These are phyloP conservation scores for Meles meles DNA, from an alignment of 2,113 vertebrate species.

Conservation along the genomic window DNA sequence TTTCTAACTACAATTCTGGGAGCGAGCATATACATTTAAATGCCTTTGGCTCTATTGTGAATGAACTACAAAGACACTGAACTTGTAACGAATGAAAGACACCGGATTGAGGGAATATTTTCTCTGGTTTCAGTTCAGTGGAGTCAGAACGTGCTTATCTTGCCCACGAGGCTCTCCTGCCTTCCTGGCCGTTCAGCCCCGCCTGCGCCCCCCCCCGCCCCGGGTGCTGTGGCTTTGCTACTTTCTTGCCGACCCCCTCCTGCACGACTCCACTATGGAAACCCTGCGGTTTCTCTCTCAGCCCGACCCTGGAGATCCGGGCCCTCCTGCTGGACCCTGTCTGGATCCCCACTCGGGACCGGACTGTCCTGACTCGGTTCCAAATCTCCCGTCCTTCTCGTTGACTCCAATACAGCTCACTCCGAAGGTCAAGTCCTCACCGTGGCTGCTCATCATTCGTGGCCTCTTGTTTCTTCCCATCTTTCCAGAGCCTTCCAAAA, in stretches of 20 bases:
- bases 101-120: conserved; percentile 39
- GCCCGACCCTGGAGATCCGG: not conserved
- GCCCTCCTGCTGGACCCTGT: not conserved
- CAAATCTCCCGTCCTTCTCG: not conserved
- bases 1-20: not conserved
- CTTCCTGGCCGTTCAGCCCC: not conserved
- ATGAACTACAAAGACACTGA: conserved; percentile 44
- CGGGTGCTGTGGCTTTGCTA: too few relatives aligned
- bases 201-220: not conserved
- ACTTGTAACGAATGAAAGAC: conserved; percentile 28
- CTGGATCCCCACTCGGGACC: not conserved
- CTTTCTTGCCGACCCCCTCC: not conserved
- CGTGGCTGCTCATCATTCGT: not conserved
- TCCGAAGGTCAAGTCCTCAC: not conserved
- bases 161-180: not conserved
- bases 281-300: accelerated
- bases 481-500: not conserved
- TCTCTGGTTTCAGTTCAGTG: conserved; percentile 50
- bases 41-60: conserved; percentile 45
- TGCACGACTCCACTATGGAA: not conserved
- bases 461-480: not conserved
- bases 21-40: not conserved
- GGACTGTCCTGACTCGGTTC: conserved; percentile 10
- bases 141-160: conserved; percentile 46
- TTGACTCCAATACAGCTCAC: not conserved